Evolutionary conservation across 2,888 invertebrate genomes (phyloP).

Genomic region (Parascotia fuliginaria): DNA sequence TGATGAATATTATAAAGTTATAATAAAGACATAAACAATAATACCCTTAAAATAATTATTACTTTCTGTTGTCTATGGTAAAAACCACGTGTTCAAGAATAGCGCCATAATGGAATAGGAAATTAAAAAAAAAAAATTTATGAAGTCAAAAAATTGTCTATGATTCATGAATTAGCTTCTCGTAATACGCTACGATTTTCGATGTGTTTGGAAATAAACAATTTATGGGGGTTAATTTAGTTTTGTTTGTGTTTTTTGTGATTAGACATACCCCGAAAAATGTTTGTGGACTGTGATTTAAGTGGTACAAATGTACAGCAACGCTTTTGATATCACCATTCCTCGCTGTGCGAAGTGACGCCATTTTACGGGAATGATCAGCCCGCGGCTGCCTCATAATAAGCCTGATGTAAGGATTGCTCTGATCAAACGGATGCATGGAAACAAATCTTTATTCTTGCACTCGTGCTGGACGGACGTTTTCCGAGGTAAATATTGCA

Average conservation of each 20-base stretch:
- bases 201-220: conserved; percentile 84
- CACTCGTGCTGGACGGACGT: conserved; percentile 84
- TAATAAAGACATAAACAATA: no score
- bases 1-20: no score
- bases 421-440: conserved; percentile 80
- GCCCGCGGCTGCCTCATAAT: conserved; percentile 83
- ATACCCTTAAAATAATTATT: not conserved
- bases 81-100: conserved; percentile 63
- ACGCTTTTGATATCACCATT: conserved; percentile 78
- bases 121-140: conserved; percentile 56
- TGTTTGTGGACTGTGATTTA: conserved; percentile 63
- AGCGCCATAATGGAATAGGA: conserved; percentile 28
- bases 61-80: conserved; percentile 52
- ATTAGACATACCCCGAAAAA: conserved; percentile 58
- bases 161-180: conserved; percentile 82
- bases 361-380: conserved; percentile 87
- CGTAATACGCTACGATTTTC: conserved; percentile 77
- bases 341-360: conserved; percentile 84
- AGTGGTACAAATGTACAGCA: conserved; percentile 60
- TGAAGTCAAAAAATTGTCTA: conserved; percentile 65
- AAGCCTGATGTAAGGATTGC: conserved; percentile 82
- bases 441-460: conserved; percentile 80
- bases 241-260: conserved; percentile 57
- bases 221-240: conserved; percentile 59
- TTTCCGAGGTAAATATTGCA: conserved; percentile 74